Evolutionary conservation across 2,888 invertebrate species (phyloP).

Genomic region (Omphaloscelis lunosa): DNA sequence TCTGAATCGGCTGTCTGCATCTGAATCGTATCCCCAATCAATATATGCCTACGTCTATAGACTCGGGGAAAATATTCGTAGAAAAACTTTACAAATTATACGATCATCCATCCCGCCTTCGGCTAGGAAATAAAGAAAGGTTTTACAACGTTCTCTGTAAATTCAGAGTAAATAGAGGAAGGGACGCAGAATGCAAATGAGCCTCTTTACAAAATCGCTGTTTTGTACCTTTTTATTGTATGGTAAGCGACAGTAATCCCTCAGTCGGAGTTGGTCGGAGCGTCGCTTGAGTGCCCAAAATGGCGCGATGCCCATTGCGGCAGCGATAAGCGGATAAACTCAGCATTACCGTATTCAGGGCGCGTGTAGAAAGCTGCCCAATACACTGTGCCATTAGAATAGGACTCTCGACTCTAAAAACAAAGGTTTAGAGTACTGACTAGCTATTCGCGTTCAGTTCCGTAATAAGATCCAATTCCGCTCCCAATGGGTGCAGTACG

Average conservation of each 20-base stretch:
- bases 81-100: neutral
- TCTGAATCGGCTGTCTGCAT: neutral
- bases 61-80: neutral
- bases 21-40: neutral
- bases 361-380: conserved; percentile 76
- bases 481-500: conserved; percentile 34
- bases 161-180: neutral
- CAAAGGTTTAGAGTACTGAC: conserved; percentile 40
- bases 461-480: conserved; percentile 51
- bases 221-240: conserved; percentile 27
- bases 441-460: conserved; percentile 32
- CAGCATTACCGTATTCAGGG: conserved; percentile 73
- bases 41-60: neutral
- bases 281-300: conserved; percentile 63
- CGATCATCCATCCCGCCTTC: neutral
- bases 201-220: neutral
- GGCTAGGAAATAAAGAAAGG: neutral
- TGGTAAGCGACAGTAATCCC: conserved; percentile 43
- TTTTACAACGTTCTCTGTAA: neutral
- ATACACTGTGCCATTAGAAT: conserved; percentile 50
- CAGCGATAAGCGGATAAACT: conserved; percentile 71
- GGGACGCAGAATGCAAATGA: conserved; percentile 2
- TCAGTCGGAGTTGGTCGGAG: conserved; percentile 17
- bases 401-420: conserved; percentile 60
- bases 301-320: conserved; percentile 63